phyloP scores from a whole-genome alignment of 2,888 invertebrate genomes.

The Entomobrya proxima region DNA sequence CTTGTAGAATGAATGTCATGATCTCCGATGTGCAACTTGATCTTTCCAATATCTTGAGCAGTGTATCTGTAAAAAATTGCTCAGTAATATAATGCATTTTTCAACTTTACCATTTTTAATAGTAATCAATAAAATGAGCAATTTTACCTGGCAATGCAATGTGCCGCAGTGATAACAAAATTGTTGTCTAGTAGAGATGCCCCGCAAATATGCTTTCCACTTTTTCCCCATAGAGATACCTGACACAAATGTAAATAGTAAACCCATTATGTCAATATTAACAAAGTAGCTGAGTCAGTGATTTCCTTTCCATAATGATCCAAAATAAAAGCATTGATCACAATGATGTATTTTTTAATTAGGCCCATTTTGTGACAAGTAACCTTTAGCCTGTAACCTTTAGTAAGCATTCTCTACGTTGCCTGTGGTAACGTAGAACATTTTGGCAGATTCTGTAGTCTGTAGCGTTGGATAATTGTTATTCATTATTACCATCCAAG shows the following conservation, averaged over 20 bases:
- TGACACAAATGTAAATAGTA: background rate
- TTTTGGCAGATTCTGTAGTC: too few species aligned
- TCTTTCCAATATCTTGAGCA: slow-evolving; percentile 89
- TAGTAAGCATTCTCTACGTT: too few species aligned
- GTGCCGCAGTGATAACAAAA: slow-evolving; percentile 90
- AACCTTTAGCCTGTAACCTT: too few species aligned
- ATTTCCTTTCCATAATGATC: too few species aligned
- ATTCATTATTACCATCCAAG: slow-evolving; percentile 73
- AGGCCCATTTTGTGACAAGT: too few species aligned
- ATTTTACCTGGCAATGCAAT: slow-evolving; percentile 90
- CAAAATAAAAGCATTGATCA: too few species aligned
- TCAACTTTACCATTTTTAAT: background rate
- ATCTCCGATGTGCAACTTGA: slow-evolving; percentile 89
- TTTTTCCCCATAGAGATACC: slow-evolving; percentile 67
- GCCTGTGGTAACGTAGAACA: too few species aligned
- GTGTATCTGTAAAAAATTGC: slow-evolving; percentile 55
- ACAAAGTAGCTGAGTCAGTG: too few species aligned
- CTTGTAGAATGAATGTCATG: slow-evolving; percentile 87
- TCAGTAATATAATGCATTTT: background rate
- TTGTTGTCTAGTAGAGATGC: slow-evolving; percentile 77
- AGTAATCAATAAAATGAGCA: too few species aligned
- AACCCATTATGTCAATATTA: too few species aligned
- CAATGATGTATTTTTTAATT: too few species aligned
- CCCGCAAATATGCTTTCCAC: slow-evolving; percentile 69
- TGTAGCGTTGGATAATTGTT: too few species aligned